These are phyloP conservation scores for Achatina immaculata DNA, from an alignment of 1,140 invertebrate species.

Conservation along the genomic window DNA sequence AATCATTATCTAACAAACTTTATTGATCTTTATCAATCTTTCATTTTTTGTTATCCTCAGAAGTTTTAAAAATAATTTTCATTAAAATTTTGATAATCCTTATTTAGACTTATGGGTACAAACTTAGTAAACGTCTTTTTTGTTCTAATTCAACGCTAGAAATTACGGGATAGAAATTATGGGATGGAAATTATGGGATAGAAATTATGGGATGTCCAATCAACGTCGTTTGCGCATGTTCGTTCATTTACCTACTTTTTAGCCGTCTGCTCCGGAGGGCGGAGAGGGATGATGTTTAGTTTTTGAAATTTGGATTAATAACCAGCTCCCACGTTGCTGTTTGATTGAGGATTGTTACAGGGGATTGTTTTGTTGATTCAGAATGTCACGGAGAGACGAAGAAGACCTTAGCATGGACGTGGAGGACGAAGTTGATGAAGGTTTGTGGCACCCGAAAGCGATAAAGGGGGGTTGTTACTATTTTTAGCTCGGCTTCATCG, in stretches of 20 bases:
- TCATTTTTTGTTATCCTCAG: too few species aligned
- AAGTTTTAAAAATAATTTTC: too few species aligned
- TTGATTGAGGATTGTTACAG: too few species aligned
- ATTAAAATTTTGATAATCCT: too few species aligned
- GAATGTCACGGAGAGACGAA: slow-evolving; percentile 34
- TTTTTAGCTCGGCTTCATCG: slow-evolving; percentile 15
- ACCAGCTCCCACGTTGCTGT: too few species aligned
- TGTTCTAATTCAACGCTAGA: background rate
- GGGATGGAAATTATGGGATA: slow-evolving; percentile 35
- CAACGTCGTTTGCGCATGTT: slow-evolving; percentile 35
- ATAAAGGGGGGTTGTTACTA: slow-evolving; percentile 12
- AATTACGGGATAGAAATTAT: slow-evolving; percentile 16
- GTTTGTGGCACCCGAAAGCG: slow-evolving; percentile 3
- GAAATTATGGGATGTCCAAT: slow-evolving; percentile 37
- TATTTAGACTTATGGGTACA: too few species aligned
- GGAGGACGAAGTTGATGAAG: slow-evolving; percentile 35
- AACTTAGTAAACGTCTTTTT: too few species aligned
- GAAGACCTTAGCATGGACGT: slow-evolving; percentile 32
- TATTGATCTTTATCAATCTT: too few species aligned
- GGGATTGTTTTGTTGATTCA: background rate
- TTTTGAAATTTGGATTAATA: too few species aligned
- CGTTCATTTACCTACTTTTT: slow-evolving; percentile 13
- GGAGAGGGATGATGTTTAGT: background rate
- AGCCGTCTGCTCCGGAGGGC: slow-evolving; percentile 12
- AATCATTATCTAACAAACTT: too few species aligned